Base-by-base conservation (phyloP, 1,140 invertebrate genomes). In the Amyelois transitella region DNA sequence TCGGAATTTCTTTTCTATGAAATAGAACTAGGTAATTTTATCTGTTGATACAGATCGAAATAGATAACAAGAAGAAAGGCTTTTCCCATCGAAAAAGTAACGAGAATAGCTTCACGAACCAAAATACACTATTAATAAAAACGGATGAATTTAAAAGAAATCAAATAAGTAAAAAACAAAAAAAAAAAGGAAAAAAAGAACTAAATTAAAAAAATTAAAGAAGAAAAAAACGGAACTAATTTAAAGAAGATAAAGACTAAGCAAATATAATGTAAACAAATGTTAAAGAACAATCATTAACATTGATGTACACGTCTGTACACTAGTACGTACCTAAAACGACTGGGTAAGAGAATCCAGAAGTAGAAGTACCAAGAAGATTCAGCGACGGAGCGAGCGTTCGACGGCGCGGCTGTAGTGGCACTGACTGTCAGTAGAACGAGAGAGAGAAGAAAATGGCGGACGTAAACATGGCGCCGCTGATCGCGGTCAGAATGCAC, bases 371-470 rank as follows among this genome's bases (percentile, higher is more conserved):
- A 75, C 67, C 56, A 62, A 83, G 82, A 81, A 86, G 81, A 77
- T 57, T 62, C 58, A 52, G 69, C 53, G 55, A 53, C 69, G 48
- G 70, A 55, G 77, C 81, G 68, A 64, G 72, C 66, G 58, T 53
- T 57, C 76, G 49, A 53, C 60, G 45, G 53, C 79, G 62, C 75
- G 74, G 68, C 58, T 60, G 25, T 64, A 60, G 52, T 67, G 51
- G 58, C 61, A 86, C 83, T 86, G 76, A 75, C 72, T 53, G 49
- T 51, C 45, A 73, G 81, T 74, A 84, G 79, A 81, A 78, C 62
- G 75, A 84, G 68, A 78, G n/a, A n/a, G 76, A 83, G 81, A 86
- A 86, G 83, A 86, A 86, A 82, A 86, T 84, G 83, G 83, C 79
- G 56, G 77, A 71, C 76, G 60, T 44, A n/a, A 32, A 57, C 53